phyloP scores from a whole-genome alignment of 2,888 invertebrate species.

The Himalopsyche tibetana region DNA sequence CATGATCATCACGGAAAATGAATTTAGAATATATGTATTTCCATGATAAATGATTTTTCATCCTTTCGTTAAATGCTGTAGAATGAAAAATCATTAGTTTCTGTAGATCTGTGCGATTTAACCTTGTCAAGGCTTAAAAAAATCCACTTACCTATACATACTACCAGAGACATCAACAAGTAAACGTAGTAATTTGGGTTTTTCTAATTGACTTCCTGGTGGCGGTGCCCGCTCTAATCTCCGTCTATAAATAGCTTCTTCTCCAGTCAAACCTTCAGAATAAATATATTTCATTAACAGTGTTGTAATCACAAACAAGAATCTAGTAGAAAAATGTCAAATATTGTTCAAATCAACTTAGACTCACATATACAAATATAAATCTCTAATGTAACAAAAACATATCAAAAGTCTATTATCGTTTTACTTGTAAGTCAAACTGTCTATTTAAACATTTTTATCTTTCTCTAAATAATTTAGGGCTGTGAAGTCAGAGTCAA shows the following conservation, averaged over 20 bases:
- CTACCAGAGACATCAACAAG: slow-evolving; percentile 97
- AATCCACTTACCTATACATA: slow-evolving; percentile 86
- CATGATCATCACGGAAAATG: no score
- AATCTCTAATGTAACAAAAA: background rate
- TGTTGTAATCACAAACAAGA: background rate
- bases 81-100: no score
- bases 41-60: no score
- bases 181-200: slow-evolving; percentile 90
- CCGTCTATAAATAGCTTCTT: slow-evolving; percentile 92
- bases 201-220: slow-evolving; percentile 89
- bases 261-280: slow-evolving; percentile 86
- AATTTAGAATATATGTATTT: no score
- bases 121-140: no score
- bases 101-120: no score
- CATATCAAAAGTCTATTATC: background rate
- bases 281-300: background rate
- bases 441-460: background rate
- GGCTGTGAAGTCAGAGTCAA: no score
- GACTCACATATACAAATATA: background rate
- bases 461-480: no score
- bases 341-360: background rate
- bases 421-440: background rate
- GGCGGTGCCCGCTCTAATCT: slow-evolving; percentile 92
- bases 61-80: no score
- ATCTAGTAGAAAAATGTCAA: background rate